These are phyloP conservation scores for Sminthurides aquaticus DNA, from an alignment of 2,888 invertebrate genomes.

Conservation along the genomic window DNA sequence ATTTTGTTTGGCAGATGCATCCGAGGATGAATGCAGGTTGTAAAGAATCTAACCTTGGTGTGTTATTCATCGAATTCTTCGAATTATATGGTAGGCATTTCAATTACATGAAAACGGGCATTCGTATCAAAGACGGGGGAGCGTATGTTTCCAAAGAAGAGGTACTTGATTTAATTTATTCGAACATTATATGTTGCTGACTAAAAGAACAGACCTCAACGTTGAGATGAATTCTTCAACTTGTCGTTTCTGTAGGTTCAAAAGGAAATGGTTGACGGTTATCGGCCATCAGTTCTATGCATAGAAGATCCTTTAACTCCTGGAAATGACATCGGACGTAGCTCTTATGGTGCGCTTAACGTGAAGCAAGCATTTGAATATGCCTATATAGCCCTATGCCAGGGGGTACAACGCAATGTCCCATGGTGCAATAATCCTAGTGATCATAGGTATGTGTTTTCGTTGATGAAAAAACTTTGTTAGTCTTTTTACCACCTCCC, in stretches of 20 bases:
- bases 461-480: too few species aligned
- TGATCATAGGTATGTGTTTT: conserved; percentile 47
- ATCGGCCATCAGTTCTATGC: conserved; percentile 85
- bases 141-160: conserved; percentile 91
- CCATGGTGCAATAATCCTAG: conserved; percentile 52
- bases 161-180: conserved; percentile 45
- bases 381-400: conserved; percentile 77
- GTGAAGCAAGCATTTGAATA: conserved; percentile 92
- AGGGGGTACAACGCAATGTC: conserved; percentile 54
- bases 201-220: too few species aligned
- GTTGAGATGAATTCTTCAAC: too few species aligned
- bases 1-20: conserved; percentile 66
- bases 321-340: conserved; percentile 95
- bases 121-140: conserved; percentile 86
- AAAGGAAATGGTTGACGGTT: conserved; percentile 49
- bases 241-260: conserved; percentile 23
- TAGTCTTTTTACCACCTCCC: too few species aligned
- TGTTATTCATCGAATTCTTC: conserved; percentile 90
- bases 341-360: conserved; percentile 80
- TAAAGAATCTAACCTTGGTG: conserved; percentile 72
- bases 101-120: conserved; percentile 89
- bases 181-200: background rate
- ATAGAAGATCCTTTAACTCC: conserved; percentile 96
- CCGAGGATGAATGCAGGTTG: conserved; percentile 66
- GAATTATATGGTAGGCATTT: conserved; percentile 95